Conservation (phyloP, 2,888 invertebrate species). For the Schrankia costaestrigalis region DNA sequence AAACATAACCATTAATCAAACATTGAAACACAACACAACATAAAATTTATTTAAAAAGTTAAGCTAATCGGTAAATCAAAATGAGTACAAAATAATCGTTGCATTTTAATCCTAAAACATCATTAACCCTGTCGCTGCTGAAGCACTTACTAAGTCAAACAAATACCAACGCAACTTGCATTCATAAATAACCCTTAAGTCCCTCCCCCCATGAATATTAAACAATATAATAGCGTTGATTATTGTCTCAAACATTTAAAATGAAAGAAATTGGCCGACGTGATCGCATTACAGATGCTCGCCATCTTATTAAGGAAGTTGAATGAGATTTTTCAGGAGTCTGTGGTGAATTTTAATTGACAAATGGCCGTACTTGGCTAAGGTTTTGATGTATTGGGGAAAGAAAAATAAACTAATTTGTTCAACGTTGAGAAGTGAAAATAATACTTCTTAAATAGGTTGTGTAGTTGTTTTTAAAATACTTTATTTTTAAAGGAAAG, state of each 20-base stretch:
- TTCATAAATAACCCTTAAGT: constrained; percentile 27
- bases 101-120: neutral
- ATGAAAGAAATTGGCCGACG: constrained; percentile 58
- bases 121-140: constrained; percentile 2
- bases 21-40: too few relatives aligned
- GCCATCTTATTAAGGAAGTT: constrained; percentile 52
- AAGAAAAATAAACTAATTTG: neutral
- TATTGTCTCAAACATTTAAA: constrained; percentile 63
- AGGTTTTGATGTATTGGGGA: neutral
- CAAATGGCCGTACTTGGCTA: constrained; percentile 5
- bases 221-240: constrained; percentile 61
- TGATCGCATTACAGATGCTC: constrained; percentile 48
- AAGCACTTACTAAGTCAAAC: constrained; percentile 6
- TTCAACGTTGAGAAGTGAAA: neutral
- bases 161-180: constrained; percentile 18
- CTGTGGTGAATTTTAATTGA: constrained; percentile 28
- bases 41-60: neutral
- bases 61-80: too few relatives aligned
- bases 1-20: too few relatives aligned
- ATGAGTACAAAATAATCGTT: too few relatives aligned
- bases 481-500: too few relatives aligned
- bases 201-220: constrained; percentile 31
- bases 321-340: constrained; percentile 25
- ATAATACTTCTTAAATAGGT: too few relatives aligned
- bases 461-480: too few relatives aligned